phyloP scores from a whole-genome alignment of 2,113 vertebrate genomes.

The Rhynchomys soricoides region DNA sequence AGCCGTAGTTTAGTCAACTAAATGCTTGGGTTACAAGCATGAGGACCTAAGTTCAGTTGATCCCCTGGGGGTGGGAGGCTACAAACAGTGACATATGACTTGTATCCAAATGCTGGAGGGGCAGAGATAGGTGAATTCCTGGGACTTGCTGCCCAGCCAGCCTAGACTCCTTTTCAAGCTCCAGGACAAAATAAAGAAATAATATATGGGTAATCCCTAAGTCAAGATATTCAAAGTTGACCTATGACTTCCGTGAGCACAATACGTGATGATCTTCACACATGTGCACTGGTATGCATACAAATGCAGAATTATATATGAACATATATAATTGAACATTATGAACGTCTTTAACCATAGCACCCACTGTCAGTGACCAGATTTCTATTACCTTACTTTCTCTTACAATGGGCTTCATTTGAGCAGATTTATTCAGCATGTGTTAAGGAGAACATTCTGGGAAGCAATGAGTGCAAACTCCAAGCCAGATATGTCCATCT shows the following conservation, averaged over 20 bases:
- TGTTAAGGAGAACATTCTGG: neutral
- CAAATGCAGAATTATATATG: no score
- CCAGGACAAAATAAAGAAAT: neutral
- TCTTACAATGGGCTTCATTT: neutral
- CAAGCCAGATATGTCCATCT: neutral
- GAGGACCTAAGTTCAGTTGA: neutral
- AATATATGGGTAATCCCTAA: neutral
- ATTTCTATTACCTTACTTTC: neutral
- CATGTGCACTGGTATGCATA: neutral
- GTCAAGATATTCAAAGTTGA: neutral
- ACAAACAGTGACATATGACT: neutral
- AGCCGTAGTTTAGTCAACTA: neutral
- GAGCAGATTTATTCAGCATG: neutral
- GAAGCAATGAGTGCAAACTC: neutral
- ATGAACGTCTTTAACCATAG: neutral
- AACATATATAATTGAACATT: no score
- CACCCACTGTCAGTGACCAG: neutral
- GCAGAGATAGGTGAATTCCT: neutral
- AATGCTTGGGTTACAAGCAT: neutral
- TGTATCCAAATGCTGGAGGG: neutral
- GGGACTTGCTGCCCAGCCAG: neutral
- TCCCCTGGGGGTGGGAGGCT: neutral
- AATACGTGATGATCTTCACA: neutral
- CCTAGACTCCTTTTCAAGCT: neutral
- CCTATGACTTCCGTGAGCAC: neutral